A percentile compares a stretch with the other conserved stretches of the same genome.
Evolutionary conservation across 2,888 invertebrate species (phyloP).

Genomic region (Xanthostigma xanthostigma): DNA sequence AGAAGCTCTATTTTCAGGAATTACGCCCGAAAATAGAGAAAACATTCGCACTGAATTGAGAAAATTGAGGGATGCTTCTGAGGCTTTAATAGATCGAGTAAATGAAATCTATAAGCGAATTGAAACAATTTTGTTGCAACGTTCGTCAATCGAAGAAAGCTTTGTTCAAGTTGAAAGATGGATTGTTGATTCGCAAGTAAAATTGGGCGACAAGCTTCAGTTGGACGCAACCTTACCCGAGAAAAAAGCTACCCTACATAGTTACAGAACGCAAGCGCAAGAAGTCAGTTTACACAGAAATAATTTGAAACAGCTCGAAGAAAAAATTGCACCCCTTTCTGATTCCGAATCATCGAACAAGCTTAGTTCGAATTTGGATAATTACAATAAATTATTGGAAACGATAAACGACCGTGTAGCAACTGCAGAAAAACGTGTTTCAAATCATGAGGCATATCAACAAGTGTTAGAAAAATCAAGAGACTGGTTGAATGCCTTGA

Average conservation of each 20-base stretch:
- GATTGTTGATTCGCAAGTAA: slow-evolving; percentile 64
- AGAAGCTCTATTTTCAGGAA: slow-evolving; percentile 73
- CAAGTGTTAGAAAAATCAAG: slow-evolving; percentile 69
- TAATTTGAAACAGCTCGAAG: slow-evolving; percentile 68
- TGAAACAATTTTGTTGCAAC: slow-evolving; percentile 76
- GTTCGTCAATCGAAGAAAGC: slow-evolving; percentile 87
- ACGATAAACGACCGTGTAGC: slow-evolving; percentile 51
- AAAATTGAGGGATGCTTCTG: slow-evolving; percentile 65
- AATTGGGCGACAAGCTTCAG: slow-evolving; percentile 53
- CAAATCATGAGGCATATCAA: slow-evolving; percentile 68
- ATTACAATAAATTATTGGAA: slow-evolving; percentile 51
- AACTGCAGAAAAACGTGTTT: slow-evolving; percentile 53
- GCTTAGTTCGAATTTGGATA: slow-evolving; percentile 54
- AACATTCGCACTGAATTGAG: slow-evolving; percentile 67
- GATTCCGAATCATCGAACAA: slow-evolving; percentile 68
- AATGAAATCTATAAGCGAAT: slow-evolving; percentile 75
- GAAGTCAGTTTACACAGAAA: slow-evolving; percentile 77
- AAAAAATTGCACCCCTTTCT: slow-evolving; percentile 62
- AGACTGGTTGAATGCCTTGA: slow-evolving; percentile 67
- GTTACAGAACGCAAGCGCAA: slow-evolving; percentile 63
- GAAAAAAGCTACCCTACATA: slow-evolving; percentile 75
- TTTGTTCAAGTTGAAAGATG: slow-evolving; percentile 77
- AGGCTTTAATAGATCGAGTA: slow-evolving; percentile 69
- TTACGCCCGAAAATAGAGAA: slow-evolving; percentile 79
- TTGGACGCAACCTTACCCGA: slow-evolving; percentile 69